Base-by-base conservation (phyloP, 1,140 invertebrate genomes). In the Cotesia vestalis region DNA sequence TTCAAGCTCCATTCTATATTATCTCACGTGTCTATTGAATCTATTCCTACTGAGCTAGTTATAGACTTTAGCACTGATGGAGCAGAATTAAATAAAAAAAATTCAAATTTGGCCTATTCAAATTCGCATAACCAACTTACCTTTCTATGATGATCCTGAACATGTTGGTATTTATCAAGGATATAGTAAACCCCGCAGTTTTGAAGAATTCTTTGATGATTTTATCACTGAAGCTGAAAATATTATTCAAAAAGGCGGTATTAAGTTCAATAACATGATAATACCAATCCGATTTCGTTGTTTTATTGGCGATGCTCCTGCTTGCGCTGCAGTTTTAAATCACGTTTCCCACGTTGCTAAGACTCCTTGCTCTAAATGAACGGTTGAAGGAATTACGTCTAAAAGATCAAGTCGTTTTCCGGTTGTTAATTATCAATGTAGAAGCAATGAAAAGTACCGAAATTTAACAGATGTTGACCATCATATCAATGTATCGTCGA, bases 101-200 rank as follows among this genome's bases (percentile, higher is more conserved):
- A n/a, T 68, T 61, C 9, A 70, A 20, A 59, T 73, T 53, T 78
- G 77, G 77, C 77, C 74, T 35, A 77, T 78, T 40, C 77, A 78
- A 64, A 67, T 74, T 57, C 61, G 74, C 14, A 66, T 77, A 46
- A 36, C 51, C 1, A 78, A 78, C 67, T 66, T 77, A 12, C 12
- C 14, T 38, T 55, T 9, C 53, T 9, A 69, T 4, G 70, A 46
- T 36, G 72, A 71, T 14, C 74, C 75, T 8, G 73, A 74, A 59
- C 70, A 75, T 66, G 68, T 78, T 9, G 77, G 74, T 66, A 74
- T 78, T 6, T 78, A 73, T 38, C 9, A 66, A 60, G 77, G 77
- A 51, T 4, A 71, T 20, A n/a, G 9, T 0, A 76, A 78, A 71
- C 75, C 75, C 3, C 4, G 55, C 1, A 64, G 53, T 53, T 52